Conservation (phyloP, 2,113 vertebrate species). For the Formicarius rufipectus region DNA sequence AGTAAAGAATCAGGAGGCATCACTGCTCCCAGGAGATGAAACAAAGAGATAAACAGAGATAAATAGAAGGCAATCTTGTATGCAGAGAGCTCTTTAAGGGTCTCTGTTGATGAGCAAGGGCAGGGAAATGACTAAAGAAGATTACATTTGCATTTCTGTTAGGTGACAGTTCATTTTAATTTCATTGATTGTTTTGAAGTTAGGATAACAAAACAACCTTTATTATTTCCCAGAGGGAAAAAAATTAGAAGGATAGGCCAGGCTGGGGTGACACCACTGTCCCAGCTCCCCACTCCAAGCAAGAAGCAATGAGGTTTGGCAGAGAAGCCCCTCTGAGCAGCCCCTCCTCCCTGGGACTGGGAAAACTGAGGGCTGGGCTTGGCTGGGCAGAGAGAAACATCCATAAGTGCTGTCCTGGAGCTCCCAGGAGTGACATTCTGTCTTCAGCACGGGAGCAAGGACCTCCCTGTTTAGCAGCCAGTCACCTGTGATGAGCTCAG, state of each 20-base stretch:
- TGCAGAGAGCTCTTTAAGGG: not conserved
- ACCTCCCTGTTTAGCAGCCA: not conserved
- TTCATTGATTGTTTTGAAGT: not conserved
- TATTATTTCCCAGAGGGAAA: not conserved
- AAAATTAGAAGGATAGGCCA: not conserved
- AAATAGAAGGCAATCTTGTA: not conserved
- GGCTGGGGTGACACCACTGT: not conserved
- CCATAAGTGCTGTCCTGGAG: not conserved
- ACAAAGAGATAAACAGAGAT: not conserved
- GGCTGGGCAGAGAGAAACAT: not conserved
- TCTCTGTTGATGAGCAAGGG: not conserved
- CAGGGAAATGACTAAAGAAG: not conserved
- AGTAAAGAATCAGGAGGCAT: not conserved
- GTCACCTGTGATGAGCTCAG: not conserved
- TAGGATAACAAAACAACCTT: not conserved
- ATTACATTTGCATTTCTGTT: slow-evolving; percentile 18
- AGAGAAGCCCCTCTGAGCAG: not conserved
- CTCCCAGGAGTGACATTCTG: not conserved
- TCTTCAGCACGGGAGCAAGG: not conserved
- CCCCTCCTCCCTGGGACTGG: accelerated
- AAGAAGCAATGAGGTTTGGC: not conserved
- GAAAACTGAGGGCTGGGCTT: not conserved
- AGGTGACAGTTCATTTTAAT: slow-evolving; percentile 1
- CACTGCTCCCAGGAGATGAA: not conserved
- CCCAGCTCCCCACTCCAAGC: not conserved